Percentiles rank a stretch among this genome's conserved stretches.
These are phyloP conservation scores for Atlantisia rogersi DNA, from an alignment of 2,113 vertebrate species.

Conservation along the genomic window DNA sequence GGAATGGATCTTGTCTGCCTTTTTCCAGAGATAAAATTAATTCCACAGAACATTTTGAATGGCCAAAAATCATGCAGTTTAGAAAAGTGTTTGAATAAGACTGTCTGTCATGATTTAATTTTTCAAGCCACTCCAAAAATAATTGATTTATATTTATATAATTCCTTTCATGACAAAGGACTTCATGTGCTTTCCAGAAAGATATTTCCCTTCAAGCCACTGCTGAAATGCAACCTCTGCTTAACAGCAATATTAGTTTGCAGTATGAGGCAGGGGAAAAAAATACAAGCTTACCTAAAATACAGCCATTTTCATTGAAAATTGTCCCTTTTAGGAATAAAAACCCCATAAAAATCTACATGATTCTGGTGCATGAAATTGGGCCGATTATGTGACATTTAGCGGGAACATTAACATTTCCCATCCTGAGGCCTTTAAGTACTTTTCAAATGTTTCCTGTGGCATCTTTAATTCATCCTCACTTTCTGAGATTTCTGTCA, in stretches of 20 bases:
- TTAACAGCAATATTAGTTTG: background rate
- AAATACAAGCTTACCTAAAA: background rate
- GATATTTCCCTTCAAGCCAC: background rate
- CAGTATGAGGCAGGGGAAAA: background rate
- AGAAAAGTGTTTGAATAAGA: background rate
- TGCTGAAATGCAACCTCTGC: background rate
- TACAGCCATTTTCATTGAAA: slow-evolving; percentile 9
- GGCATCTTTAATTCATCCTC: background rate
- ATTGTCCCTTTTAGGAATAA: background rate
- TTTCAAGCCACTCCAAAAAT: slow-evolving; percentile 2
- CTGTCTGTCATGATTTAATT: background rate
- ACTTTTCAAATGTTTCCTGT: background rate
- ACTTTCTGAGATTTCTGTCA: background rate
- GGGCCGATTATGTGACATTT: background rate
- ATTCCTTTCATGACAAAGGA: background rate
- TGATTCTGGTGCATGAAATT: background rate
- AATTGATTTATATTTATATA: background rate
- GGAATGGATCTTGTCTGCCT: background rate
- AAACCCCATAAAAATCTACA: background rate
- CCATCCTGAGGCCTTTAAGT: background rate
- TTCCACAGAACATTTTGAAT: background rate
- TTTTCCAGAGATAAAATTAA: background rate
- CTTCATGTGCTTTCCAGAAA: background rate
- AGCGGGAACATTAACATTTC: background rate
- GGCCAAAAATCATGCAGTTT: background rate